Percentiles rank a stretch among this genome's conserved stretches.
Evolutionary conservation across 2,113 vertebrate genomes (phyloP).

Genomic region (Planiliza haematocheilus): DNA sequence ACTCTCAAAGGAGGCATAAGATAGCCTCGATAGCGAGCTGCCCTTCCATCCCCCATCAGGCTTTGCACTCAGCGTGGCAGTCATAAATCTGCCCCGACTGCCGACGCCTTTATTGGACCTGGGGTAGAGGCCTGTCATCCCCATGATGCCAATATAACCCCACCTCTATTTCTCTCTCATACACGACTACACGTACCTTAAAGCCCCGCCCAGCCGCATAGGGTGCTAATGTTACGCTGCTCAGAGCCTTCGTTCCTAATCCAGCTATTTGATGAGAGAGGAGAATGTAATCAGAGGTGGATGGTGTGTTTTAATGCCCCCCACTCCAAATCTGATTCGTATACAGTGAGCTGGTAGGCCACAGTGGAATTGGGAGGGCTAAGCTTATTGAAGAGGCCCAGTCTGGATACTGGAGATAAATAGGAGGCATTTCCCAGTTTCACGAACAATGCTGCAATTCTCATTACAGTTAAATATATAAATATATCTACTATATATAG

Average conservation of each 20-base stretch:
- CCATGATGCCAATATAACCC: constrained; percentile 60
- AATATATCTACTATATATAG: constrained; percentile 12
- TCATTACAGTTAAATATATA: constrained; percentile 40
- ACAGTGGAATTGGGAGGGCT: constrained; percentile 31
- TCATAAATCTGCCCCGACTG: constrained; percentile 69
- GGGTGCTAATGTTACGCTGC: constrained; percentile 35
- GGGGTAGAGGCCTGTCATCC: constrained; percentile 53
- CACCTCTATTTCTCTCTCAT: constrained; percentile 15
- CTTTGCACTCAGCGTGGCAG: constrained; percentile 45
- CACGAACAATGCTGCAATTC: constrained; percentile 39
- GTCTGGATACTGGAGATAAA: constrained; percentile 69
- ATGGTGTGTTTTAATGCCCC: constrained; percentile 40
- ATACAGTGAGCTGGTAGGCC: constrained; percentile 1
- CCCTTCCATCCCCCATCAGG: constrained; percentile 61
- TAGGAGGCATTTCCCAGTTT: constrained; percentile 31
- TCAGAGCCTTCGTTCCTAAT: constrained; percentile 47
- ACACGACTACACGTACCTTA: constrained; percentile 39
- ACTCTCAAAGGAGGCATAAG: constrained; percentile 62
- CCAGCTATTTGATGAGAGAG: constrained; percentile 37
- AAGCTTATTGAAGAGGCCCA: constrained; percentile 24
- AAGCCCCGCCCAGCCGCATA: constrained; percentile 34
- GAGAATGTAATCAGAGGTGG: constrained; percentile 45
- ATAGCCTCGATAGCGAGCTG: constrained; percentile 54
- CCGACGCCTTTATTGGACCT: constrained; percentile 64
- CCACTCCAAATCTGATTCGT: constrained; percentile 33